These are phyloP conservation scores for Phrixothrix hirtus DNA, from an alignment of 2,888 invertebrate genomes.

Conservation along the genomic window DNA sequence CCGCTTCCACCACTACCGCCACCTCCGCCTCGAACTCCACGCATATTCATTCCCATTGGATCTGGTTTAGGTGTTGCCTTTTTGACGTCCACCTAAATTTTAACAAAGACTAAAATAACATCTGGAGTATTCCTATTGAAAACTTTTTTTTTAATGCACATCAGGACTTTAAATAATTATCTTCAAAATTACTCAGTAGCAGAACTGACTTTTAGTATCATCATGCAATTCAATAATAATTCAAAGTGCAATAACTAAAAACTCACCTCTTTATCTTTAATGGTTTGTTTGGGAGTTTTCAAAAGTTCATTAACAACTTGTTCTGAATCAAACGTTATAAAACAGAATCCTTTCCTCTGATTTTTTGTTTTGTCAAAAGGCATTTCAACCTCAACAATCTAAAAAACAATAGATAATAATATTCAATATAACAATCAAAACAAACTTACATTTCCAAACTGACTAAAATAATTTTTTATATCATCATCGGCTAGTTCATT, in stretches of 20 bases:
- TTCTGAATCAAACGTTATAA: slow-evolving; percentile 96
- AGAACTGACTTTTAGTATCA: slow-evolving; percentile 38
- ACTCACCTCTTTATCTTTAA: slow-evolving; percentile 86
- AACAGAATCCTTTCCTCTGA: slow-evolving; percentile 95
- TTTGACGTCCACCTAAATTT: slow-evolving; percentile 82
- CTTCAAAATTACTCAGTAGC: slow-evolving; percentile 38
- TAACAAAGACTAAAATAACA: background rate
- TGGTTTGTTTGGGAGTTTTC: slow-evolving; percentile 90
- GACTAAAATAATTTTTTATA: slow-evolving; percentile 88
- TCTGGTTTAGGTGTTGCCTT: slow-evolving; percentile 92
- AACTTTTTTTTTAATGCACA: too few species aligned
- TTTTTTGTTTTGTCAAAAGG: slow-evolving; percentile 97
- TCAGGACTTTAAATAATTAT: slow-evolving; percentile 9
- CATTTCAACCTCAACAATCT: slow-evolving; percentile 96
- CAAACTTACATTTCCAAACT: slow-evolving; percentile 85
- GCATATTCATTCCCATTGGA: slow-evolving; percentile 59
- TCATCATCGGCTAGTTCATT: slow-evolving; percentile 92
- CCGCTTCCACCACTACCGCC: slow-evolving; percentile 61
- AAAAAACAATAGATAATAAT: slow-evolving; percentile 26
- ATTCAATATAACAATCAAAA: background rate
- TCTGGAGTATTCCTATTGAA: too few species aligned
- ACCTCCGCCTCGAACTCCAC: slow-evolving; percentile 69
- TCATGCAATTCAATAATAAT: too few species aligned
- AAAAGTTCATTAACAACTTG: slow-evolving; percentile 89
- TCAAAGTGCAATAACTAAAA: too few species aligned